phyloP scores from a whole-genome alignment of 2,797 vertebrate genomes.

The Stomatorhinus walkeri region DNA sequence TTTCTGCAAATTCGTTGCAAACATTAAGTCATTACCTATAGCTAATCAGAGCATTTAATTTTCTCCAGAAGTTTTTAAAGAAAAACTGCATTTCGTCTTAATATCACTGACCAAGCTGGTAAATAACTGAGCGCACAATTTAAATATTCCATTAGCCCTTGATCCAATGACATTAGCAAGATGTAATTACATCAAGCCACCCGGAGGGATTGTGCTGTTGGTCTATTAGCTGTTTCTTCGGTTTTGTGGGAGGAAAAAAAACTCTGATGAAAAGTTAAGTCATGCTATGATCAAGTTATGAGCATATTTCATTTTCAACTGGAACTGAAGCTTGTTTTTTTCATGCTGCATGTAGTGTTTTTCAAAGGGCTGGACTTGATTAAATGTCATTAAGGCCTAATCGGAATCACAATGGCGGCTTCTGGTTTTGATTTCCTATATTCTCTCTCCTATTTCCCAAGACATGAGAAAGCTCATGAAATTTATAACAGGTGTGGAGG shows the following conservation, averaged over 20 bases:
- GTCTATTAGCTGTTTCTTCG: neutral
- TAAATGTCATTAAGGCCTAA: conserved; percentile 18
- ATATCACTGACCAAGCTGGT: neutral
- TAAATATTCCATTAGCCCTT: conserved; percentile 10
- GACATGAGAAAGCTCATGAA: neutral
- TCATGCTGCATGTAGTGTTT: neutral
- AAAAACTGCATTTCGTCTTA: neutral
- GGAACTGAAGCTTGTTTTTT: conserved; percentile 11
- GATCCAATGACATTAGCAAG: neutral
- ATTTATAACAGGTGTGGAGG: neutral
- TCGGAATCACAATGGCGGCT: conserved; percentile 16
- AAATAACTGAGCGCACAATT: neutral
- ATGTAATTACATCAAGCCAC: conserved; percentile 13
- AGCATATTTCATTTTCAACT: neutral
- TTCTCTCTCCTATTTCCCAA: neutral
- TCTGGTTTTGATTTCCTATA: conserved; percentile 7
- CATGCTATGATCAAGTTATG: neutral
- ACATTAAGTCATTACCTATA: neutral
- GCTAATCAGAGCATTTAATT: neutral
- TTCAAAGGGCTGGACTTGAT: conserved; percentile 24
- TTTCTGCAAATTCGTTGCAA: neutral
- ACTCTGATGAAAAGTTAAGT: neutral
- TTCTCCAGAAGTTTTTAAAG: neutral
- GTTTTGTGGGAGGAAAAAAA: neutral
- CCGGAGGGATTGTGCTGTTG: neutral